A percentile compares a stretch with the other conserved stretches of the same genome.
phyloP scores from a whole-genome alignment of 1,140 invertebrate species.

The Heliothis virescens region DNA sequence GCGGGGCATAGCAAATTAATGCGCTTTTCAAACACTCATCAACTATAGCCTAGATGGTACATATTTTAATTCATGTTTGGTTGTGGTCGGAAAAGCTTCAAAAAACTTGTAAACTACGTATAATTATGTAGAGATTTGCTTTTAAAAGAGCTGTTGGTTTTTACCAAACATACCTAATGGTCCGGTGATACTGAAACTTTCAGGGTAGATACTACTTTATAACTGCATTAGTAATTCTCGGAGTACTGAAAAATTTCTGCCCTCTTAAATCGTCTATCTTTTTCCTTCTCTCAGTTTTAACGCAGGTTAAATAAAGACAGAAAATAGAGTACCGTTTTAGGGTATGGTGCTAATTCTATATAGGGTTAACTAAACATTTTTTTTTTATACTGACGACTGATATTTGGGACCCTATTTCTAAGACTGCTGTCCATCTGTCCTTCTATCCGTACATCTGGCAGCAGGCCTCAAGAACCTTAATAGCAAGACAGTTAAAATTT shows the following conservation, averaged over 20 bases:
- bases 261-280: background rate
- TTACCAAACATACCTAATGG: background rate
- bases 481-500: too few relatives aligned
- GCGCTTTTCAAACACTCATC: too few relatives aligned
- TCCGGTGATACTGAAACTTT: background rate
- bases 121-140: too few relatives aligned
- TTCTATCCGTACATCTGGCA: too few relatives aligned
- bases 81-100: background rate
- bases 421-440: too few relatives aligned
- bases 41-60: too few relatives aligned
- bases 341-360: background rate
- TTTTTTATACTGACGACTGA: background rate
- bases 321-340: constrained; percentile 9
- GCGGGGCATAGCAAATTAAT: too few relatives aligned
- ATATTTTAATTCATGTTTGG: background rate
- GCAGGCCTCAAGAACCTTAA: too few relatives aligned
- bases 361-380: background rate
- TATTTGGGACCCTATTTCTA: too few relatives aligned
- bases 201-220: background rate
- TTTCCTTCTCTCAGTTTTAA: constrained; percentile 25
- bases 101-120: too few relatives aligned
- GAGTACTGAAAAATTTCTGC: constrained; percentile 19
- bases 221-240: constrained; percentile 18
- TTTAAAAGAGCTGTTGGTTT: background rate
- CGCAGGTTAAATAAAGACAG: constrained; percentile 33